phyloP scores from a whole-genome alignment of 2,888 invertebrate genomes.

The Platypus cylindrus region DNA sequence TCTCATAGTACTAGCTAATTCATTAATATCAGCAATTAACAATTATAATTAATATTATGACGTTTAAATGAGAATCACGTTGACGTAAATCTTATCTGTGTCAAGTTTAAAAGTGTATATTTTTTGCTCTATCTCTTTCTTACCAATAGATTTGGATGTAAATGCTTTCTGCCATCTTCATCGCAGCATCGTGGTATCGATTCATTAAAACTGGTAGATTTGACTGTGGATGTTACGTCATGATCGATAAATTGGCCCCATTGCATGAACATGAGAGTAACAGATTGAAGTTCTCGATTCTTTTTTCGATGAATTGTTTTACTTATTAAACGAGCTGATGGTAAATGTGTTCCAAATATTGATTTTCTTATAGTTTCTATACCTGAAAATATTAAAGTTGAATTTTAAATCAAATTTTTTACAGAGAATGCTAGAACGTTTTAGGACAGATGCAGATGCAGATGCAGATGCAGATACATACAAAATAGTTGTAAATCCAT shows the following conservation, averaged over 20 bases:
- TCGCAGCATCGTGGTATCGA: constrained; percentile 67
- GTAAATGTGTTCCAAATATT: constrained; percentile 46
- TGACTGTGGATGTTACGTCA: constrained; percentile 69
- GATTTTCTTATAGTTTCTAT: constrained; percentile 45
- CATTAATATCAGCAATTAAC: too few species aligned
- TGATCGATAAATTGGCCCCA: constrained; percentile 90
- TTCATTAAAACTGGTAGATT: constrained; percentile 64
- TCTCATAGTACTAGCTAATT: too few species aligned
- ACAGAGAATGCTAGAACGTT: too few species aligned
- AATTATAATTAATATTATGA: too few species aligned
- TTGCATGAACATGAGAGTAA: constrained; percentile 76
- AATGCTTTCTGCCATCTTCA: constrained; percentile 45
- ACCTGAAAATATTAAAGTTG: constrained; percentile 20
- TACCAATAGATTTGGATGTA: constrained; percentile 51
- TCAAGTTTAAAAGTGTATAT: constrained; percentile 1
- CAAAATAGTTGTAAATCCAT: too few species aligned
- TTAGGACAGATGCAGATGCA: too few species aligned
- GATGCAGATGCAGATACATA: too few species aligned
- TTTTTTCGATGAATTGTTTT: constrained; percentile 50
- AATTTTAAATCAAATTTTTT: constrained; percentile 1
- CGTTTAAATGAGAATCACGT: too few species aligned
- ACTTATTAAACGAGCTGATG: constrained; percentile 67
- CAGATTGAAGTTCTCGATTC: constrained; percentile 49
- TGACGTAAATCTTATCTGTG: too few species aligned
- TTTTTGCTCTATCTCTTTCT: too few species aligned